These are phyloP conservation scores for Capromys pilorides DNA, from an alignment of 2,797 vertebrate species.

Conservation along the genomic window DNA sequence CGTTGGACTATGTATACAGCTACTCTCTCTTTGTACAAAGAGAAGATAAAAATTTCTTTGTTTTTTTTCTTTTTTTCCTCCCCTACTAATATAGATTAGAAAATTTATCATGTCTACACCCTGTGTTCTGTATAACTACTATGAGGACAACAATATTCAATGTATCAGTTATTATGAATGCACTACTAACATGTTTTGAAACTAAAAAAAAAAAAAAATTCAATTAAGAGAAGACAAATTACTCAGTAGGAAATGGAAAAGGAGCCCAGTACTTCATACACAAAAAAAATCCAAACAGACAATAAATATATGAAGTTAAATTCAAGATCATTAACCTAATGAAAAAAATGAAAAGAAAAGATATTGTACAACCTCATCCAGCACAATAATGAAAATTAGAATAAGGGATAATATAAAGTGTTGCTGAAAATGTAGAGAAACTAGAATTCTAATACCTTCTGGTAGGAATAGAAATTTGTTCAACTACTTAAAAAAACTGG, in stretches of 20 bases:
- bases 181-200: too few relatives aligned
- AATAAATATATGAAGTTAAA: conserved; percentile 35
- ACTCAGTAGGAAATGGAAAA: not conserved
- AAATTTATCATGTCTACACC: too few relatives aligned
- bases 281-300: not conserved
- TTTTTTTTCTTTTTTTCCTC: too few relatives aligned
- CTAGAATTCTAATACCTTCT: not conserved
- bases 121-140: too few relatives aligned
- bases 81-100: too few relatives aligned
- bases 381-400: not conserved
- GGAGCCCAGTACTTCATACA: not conserved
- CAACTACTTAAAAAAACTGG: not conserved
- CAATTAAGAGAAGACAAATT: conserved; percentile 1
- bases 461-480: not conserved
- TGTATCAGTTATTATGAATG: too few relatives aligned
- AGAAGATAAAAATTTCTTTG: too few relatives aligned
- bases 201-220: too few relatives aligned
- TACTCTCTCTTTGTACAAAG: too few relatives aligned
- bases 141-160: too few relatives aligned
- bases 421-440: not conserved
- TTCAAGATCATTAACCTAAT: not conserved
- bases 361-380: not conserved
- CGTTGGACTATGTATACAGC: too few relatives aligned
- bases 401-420: not conserved
- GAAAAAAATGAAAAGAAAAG: conserved; percentile 16